Conservation (phyloP, 1,140 invertebrate genomes). For the Macrobrachium rosenbergii region DNA sequence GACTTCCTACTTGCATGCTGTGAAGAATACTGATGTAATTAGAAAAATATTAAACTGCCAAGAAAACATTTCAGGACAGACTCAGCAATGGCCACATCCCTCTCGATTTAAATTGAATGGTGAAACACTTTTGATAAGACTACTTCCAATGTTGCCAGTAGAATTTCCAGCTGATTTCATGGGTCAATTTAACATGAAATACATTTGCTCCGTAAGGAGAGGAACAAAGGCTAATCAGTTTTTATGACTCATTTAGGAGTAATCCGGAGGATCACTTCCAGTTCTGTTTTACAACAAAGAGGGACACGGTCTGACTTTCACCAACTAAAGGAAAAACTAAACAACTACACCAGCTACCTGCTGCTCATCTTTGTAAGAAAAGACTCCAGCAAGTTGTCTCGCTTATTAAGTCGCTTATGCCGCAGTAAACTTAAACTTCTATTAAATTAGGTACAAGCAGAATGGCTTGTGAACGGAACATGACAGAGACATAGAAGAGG, state of each 20-base stretch:
- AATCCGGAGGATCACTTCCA: too few relatives aligned
- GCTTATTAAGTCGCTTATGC: slow-evolving; percentile 55
- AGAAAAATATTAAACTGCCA: too few relatives aligned
- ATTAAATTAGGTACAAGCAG: slow-evolving; percentile 3
- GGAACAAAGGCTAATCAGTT: not conserved
- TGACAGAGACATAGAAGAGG: slow-evolving; percentile 36
- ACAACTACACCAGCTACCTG: slow-evolving; percentile 21
- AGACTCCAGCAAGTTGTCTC: slow-evolving; percentile 19
- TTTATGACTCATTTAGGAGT: not conserved
- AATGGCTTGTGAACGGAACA: not conserved
- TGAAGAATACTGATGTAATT: too few relatives aligned
- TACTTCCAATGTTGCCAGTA: too few relatives aligned
- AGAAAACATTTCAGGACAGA: too few relatives aligned
- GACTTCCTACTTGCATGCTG: not conserved
- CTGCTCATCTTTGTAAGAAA: not conserved
- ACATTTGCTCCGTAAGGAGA: too few relatives aligned
- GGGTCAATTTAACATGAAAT: too few relatives aligned
- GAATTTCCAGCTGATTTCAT: too few relatives aligned
- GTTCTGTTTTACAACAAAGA: not conserved
- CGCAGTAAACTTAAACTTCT: slow-evolving; percentile 34
- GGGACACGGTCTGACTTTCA: slow-evolving; percentile 35
- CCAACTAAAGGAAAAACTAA: slow-evolving; percentile 10
- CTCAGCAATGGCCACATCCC: slow-evolving; percentile 4
- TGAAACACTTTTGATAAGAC: too few relatives aligned
- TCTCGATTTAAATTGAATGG: not conserved